phyloP scores from a whole-genome alignment of 1,140 invertebrate species.

The Euura saliciscinereae region DNA sequence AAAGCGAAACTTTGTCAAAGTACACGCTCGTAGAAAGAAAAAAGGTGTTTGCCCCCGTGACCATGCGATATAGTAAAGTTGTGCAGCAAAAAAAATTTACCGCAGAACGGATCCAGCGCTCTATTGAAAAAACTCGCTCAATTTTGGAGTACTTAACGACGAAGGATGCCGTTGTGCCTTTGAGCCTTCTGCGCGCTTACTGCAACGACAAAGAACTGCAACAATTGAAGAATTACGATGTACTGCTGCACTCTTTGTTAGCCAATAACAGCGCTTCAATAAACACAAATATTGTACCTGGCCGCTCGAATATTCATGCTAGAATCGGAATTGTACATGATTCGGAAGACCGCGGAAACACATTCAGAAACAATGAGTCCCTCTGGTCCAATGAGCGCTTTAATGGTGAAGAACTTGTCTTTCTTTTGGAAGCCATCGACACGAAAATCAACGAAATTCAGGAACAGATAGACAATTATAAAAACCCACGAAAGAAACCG shows the following conservation, averaged over 20 bases:
- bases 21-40: constrained; percentile 45
- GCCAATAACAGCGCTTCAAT: constrained; percentile 34
- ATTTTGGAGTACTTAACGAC: constrained; percentile 64
- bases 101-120: constrained; percentile 65
- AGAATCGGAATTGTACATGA: constrained; percentile 59
- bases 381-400: neutral
- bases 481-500: constrained; percentile 65
- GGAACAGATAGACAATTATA: constrained; percentile 47
- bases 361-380: neutral
- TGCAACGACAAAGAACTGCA: neutral
- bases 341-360: constrained; percentile 31
- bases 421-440: neutral
- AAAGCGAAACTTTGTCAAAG: constrained; percentile 61
- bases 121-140: constrained; percentile 66
- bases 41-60: constrained; percentile 56
- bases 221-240: neutral
- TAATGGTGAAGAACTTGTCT: constrained; percentile 31
- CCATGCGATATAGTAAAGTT: constrained; percentile 34
- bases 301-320: constrained; percentile 54
- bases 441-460: neutral
- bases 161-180: neutral
- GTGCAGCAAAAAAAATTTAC: neutral
- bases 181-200: neutral
- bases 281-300: neutral
- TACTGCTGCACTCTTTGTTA: neutral